A percentile compares a stretch with the other conserved stretches of the same genome.
Evolutionary conservation across 2,797 vertebrate species (phyloP).

Genomic region (Gadopsis marmoratus): DNA sequence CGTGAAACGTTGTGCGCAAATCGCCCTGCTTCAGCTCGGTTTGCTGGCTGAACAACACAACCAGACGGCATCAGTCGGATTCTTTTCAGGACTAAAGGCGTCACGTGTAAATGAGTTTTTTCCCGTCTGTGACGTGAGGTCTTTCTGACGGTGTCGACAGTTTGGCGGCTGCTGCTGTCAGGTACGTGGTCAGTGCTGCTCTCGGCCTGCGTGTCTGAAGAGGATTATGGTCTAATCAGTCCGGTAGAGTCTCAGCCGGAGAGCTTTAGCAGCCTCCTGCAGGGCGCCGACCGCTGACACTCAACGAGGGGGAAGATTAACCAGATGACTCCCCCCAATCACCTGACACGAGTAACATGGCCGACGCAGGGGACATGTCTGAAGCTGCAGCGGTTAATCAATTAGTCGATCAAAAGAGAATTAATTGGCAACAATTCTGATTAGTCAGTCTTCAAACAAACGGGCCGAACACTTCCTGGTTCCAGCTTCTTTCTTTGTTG

Average conservation of each 20-base stretch:
- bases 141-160: no score
- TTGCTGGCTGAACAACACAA: not conserved
- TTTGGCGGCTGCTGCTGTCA: no score
- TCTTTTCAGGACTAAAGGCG: not conserved
- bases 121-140: no score
- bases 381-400: no score
- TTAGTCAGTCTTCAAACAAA: no score
- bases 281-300: slow-evolving; percentile 35
- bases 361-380: no score
- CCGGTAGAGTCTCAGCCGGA: slow-evolving; percentile 35
- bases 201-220: slow-evolving; percentile 5
- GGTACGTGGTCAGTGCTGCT: not conserved
- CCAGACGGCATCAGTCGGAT: no score
- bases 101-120: not conserved
- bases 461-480: no score
- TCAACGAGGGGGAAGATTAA: slow-evolving; percentile 50
- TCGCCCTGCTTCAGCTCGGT: not conserved
- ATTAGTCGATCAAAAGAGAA: no score
- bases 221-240: slow-evolving; percentile 65
- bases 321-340: not conserved
- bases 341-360: no score
- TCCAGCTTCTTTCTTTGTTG: no score
- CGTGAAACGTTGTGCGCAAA: not conserved
- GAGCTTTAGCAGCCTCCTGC: slow-evolving; percentile 48
- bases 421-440: no score